Conservation (phyloP, 2,888 invertebrate species). For the Cistogaster globosa region DNA sequence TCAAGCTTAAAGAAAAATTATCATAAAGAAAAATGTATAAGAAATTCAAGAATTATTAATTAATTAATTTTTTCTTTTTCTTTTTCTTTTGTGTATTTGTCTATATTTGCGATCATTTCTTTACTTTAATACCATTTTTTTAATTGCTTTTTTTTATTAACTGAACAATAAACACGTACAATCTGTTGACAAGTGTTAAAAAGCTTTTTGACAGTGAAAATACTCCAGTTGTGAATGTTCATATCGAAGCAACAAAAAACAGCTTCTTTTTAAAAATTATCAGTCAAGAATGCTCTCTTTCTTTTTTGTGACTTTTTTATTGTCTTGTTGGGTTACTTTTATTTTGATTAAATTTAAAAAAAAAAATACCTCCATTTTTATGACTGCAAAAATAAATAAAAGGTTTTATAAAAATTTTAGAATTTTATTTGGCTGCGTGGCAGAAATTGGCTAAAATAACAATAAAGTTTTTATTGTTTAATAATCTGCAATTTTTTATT, state of each 20-base stretch:
- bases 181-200: conserved; percentile 55
- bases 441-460: not conserved
- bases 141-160: conserved; percentile 28
- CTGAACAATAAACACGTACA: conserved; percentile 34
- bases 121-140: conserved; percentile 21
- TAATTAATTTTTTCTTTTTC: conserved; percentile 71
- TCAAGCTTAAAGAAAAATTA: conserved; percentile 49
- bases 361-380: too few relatives aligned
- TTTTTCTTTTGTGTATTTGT: not conserved
- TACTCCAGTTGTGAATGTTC: conserved; percentile 1
- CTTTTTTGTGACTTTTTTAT: conserved; percentile 72
- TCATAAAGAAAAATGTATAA: conserved; percentile 71
- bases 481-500: not conserved
- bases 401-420: too few relatives aligned
- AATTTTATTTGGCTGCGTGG: not conserved
- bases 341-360: too few relatives aligned
- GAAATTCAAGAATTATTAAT: conserved; percentile 78
- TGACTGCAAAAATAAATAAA: too few relatives aligned
- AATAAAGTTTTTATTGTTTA: not conserved
- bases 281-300: conserved; percentile 73
- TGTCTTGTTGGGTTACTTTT: conserved; percentile 70
- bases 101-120: not conserved
- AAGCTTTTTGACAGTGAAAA: not conserved
- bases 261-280: conserved; percentile 22
- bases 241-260: conserved; percentile 1